Percentiles rank a stretch among this genome's conserved stretches.
Conservation (phyloP, 2,888 invertebrate species). For the Subacronicta megacephala region DNA sequence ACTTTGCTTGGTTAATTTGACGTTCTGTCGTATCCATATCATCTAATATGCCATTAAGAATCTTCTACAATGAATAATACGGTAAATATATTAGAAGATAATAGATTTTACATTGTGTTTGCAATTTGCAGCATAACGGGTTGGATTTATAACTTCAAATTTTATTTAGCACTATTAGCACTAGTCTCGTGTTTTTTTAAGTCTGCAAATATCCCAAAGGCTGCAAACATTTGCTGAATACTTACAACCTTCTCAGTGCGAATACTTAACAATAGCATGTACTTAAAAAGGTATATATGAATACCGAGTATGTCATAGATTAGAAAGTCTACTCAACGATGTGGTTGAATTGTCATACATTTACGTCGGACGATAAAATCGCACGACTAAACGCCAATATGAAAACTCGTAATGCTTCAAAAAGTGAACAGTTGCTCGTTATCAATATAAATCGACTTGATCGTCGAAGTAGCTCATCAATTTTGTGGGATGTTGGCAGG, state of each 20-base stretch:
- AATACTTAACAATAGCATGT: conserved; percentile 31
- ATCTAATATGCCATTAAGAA: neutral
- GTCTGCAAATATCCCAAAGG: neutral
- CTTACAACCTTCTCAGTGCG: conserved; percentile 24
- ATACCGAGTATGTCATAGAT: conserved; percentile 44
- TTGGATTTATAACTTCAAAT: neutral
- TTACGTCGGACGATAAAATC: conserved; percentile 55
- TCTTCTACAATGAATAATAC: no score
- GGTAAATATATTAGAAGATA: no score
- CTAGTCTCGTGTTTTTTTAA: neutral
- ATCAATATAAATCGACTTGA: conserved; percentile 7
- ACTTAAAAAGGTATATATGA: conserved; percentile 40
- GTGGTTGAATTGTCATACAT: conserved; percentile 36
- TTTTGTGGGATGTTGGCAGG: neutral
- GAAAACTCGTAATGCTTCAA: conserved; percentile 24
- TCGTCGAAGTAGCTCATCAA: neutral
- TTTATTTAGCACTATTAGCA: neutral
- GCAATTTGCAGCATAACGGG: neutral
- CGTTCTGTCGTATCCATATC: neutral
- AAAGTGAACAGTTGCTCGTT: conserved; percentile 22
- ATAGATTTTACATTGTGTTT: neutral
- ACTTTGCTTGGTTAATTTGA: conserved; percentile 1
- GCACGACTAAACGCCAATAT: conserved; percentile 45
- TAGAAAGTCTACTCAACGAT: conserved; percentile 51
- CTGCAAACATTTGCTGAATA: conserved; percentile 29